Conservation (phyloP, 1,140 invertebrate species). For the Euwallacea similis region DNA sequence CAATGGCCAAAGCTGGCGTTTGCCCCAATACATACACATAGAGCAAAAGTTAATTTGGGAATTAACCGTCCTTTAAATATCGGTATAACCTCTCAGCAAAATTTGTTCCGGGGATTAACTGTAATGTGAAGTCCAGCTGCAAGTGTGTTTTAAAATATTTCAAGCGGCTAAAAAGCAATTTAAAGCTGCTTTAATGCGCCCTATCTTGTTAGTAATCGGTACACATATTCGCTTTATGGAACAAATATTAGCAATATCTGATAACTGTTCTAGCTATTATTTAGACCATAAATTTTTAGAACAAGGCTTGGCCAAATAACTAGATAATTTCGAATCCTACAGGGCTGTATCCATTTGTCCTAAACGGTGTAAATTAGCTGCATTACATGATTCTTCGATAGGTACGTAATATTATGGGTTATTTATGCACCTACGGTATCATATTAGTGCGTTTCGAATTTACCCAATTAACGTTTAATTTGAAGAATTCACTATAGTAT, state of each 20-base stretch:
- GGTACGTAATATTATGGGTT: not conserved
- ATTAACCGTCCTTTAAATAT: slow-evolving; percentile 27
- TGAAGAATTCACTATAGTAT: not conserved
- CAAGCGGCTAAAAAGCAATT: slow-evolving; percentile 35
- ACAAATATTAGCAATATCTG: slow-evolving; percentile 45
- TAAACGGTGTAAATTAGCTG: not conserved
- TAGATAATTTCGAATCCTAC: not conserved
- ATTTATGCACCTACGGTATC: not conserved
- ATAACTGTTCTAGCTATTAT: slow-evolving; percentile 38
- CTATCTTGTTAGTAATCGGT: slow-evolving; percentile 42
- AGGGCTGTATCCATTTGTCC: slow-evolving; percentile 3
- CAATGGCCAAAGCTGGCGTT: too few relatives aligned
- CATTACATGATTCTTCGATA: not conserved
- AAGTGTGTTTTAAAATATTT: slow-evolving; percentile 33
- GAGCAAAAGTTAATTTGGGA: slow-evolving; percentile 19
- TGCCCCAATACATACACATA: not conserved
- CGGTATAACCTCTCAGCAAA: slow-evolving; percentile 21
- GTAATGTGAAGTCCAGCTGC: slow-evolving; percentile 17
- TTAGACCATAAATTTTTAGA: slow-evolving; percentile 34
- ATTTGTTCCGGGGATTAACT: slow-evolving; percentile 22
- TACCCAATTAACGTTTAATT: not conserved
- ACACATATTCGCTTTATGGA: slow-evolving; percentile 44
- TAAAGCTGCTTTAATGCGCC: slow-evolving; percentile 38
- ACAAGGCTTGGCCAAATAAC: slow-evolving; percentile 19
- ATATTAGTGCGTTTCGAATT: not conserved